Evolutionary conservation across 2,113 vertebrate species (phyloP), one percentile per base, ranked within the genome.

Genomic region (Boulengeromyrus knoepffleri): DNA sequence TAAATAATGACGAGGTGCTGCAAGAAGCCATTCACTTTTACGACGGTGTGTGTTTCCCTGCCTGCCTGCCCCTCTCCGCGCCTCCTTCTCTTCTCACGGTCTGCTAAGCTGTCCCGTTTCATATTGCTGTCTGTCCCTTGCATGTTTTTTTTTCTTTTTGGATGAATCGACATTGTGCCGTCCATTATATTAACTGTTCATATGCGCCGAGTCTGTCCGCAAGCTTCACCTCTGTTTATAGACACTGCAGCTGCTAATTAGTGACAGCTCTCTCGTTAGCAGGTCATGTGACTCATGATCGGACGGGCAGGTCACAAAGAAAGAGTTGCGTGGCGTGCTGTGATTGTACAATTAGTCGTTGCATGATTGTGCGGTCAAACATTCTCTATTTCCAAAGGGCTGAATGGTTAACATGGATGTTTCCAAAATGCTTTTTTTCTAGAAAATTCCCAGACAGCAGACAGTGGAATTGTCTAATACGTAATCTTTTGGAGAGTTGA

Each of bases 41-140:
- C 24, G 58, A 85, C 31, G 50, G 84, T 56, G 46, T 90, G 89
- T 52, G 80, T 70, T 83, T 89, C 27, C 56, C 70, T 36, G 46
- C 39, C 47, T 31, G n/a, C 47, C n/a, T n/a, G 15, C 5, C 52
- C 15, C 52, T 39, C 52, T 39, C 31, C 7, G 17, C 1, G 15
- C 36, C 31, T 83, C n/a, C 36, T 3, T n/a, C 36, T 89, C n/a
- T 50, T 89, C 24, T n/a, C 83, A 85, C 42, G 45, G 83, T 24
- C 83, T n/a, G 19, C 45, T 85, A 85, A 85, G 42, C 7, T 42
- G 42, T n/a, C 83, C 36, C 0, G 19, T 47, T 85, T 85, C 19
- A 85, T n/a, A 47, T 85, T 19, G 31, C 21, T 24, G 53, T 9
- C 85, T 15, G 56, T 15, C 24, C 85, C 47, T 49, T 27, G 24